Conservation (phyloP, 2,797 vertebrate genomes). For the Bufotes viridis region DNA sequence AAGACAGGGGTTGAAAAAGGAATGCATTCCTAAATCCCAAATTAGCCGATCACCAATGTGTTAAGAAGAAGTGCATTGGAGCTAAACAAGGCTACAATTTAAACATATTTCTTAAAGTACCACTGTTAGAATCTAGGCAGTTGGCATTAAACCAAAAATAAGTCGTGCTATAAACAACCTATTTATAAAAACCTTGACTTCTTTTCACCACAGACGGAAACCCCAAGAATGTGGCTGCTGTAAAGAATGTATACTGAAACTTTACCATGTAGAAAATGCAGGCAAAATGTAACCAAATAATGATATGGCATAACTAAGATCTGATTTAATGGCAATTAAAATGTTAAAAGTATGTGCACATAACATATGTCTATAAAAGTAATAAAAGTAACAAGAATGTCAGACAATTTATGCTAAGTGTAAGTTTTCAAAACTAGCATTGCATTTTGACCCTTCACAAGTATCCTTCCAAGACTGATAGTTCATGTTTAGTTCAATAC, state of each 20-base stretch:
- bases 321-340: background rate
- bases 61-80: background rate
- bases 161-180: slow-evolving; percentile 26
- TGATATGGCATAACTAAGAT: background rate
- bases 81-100: slow-evolving; percentile 1
- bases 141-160: slow-evolving; percentile 4
- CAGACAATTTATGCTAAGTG: background rate
- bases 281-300: background rate
- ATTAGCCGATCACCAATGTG: background rate
- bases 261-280: slow-evolving; percentile 13
- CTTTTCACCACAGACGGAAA: slow-evolving; percentile 36
- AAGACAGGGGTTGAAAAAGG: background rate
- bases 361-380: background rate
- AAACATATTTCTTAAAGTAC: slow-evolving; percentile 16
- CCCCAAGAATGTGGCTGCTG: slow-evolving; percentile 36
- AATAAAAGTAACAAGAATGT: background rate
- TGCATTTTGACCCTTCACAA: too few species aligned
- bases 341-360: background rate
- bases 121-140: slow-evolving; percentile 11
- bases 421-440: background rate
- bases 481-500: too few species aligned
- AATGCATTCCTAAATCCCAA: background rate
- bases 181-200: slow-evolving; percentile 35
- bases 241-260: slow-evolving; percentile 21
- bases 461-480: too few species aligned